These are phyloP conservation scores for Phragmatobia fuliginosa DNA, from an alignment of 2,888 invertebrate genomes.

Conservation along the genomic window DNA sequence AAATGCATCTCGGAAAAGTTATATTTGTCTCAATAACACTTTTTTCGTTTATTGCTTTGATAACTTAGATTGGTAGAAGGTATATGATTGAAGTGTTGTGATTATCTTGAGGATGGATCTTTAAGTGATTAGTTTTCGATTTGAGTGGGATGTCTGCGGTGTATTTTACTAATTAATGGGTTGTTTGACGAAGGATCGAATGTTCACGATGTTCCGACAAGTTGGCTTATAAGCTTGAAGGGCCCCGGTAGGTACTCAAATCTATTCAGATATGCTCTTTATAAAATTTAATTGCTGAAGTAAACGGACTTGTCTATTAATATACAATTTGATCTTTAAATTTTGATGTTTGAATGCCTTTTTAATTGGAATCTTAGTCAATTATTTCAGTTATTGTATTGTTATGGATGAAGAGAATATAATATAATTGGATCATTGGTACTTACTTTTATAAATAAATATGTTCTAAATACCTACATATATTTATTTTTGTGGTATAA, in stretches of 20 bases:
- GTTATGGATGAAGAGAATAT: background rate
- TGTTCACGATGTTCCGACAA: conserved; percentile 47
- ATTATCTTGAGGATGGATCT: conserved; percentile 28
- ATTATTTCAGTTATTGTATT: background rate
- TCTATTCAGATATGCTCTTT: conserved; percentile 25
- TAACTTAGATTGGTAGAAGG: background rate
- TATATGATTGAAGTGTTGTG: conserved; percentile 7
- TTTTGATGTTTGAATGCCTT: background rate
- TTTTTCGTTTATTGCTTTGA: background rate
- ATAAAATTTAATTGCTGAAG: conserved; percentile 22
- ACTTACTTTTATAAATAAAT: background rate
- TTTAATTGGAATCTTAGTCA: background rate
- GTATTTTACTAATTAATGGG: conserved; percentile 59
- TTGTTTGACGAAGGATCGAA: conserved; percentile 52
- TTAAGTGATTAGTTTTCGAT: conserved; percentile 31
- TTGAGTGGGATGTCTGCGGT: conserved; percentile 35
- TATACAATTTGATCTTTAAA: background rate
- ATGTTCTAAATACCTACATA: background rate
- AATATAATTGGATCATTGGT: background rate
- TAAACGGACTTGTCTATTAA: background rate
- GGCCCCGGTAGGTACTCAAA: conserved; percentile 18
- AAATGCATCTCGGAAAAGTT: conserved; percentile 19
- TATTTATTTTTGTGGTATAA: background rate
- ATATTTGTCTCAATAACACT: background rate
- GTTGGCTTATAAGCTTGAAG: conserved; percentile 28